These are phyloP conservation scores for Crocidura indochinensis DNA, from an alignment of 2,797 vertebrate genomes.

Conservation along the genomic window DNA sequence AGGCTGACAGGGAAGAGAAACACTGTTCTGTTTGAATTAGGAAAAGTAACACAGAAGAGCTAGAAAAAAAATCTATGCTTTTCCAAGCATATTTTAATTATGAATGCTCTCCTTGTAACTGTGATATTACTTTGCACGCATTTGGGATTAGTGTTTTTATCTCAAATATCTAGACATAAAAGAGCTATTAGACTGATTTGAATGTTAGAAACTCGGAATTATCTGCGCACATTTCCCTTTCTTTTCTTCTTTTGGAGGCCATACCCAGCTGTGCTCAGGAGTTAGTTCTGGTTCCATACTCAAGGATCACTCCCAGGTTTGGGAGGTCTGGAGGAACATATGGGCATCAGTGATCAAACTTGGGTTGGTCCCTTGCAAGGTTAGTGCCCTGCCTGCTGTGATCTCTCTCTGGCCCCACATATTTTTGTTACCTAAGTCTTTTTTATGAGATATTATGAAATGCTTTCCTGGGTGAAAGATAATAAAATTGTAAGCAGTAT, in stretches of 20 bases:
- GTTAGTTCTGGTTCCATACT: too few species aligned
- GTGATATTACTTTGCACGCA: not conserved
- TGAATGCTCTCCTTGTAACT: not conserved
- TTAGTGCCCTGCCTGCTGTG: too few species aligned
- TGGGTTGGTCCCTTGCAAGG: too few species aligned
- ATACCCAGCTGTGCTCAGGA: too few species aligned
- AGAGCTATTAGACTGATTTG: slow-evolving; percentile 16
- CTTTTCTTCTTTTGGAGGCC: not conserved
- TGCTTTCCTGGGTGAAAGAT: not conserved
- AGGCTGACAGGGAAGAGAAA: slow-evolving; percentile 47
- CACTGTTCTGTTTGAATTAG: not conserved
- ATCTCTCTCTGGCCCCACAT: not conserved
- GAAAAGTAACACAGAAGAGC: not conserved
- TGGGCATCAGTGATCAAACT: too few species aligned
- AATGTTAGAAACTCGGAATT: slow-evolving; percentile 37
- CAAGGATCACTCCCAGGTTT: too few species aligned
- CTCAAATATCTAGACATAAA: not conserved
- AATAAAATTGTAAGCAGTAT: not conserved
- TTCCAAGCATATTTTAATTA: slow-evolving; percentile 19
- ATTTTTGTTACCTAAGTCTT: slow-evolving; percentile 15
- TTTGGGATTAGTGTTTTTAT: not conserved
- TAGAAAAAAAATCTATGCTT: not conserved
- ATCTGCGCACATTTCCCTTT: not conserved
- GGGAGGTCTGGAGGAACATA: too few species aligned
- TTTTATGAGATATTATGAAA: not conserved